These are phyloP conservation scores for Trypoxylus dichotomus DNA, from an alignment of 1,140 invertebrate species.

Conservation along the genomic window DNA sequence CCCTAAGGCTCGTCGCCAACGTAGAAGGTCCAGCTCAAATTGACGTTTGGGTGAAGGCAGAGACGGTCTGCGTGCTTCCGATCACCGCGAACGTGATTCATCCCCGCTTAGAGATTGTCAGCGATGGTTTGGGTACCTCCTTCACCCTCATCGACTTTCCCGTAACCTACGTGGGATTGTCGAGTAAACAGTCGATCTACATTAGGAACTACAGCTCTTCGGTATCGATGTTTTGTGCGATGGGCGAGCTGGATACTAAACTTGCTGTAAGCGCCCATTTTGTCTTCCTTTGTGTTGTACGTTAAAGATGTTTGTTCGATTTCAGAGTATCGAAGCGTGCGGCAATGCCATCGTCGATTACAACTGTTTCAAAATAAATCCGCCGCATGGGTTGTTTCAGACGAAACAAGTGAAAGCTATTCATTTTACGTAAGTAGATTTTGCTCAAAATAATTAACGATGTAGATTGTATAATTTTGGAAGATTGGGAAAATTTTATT, in stretches of 20 bases:
- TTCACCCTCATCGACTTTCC: slow-evolving; percentile 42
- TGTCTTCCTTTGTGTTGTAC: background rate
- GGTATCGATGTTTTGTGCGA: slow-evolving; percentile 39
- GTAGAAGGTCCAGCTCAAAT: slow-evolving; percentile 37
- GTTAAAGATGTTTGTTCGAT: background rate
- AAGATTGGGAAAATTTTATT: too few relatives aligned
- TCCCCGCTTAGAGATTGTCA: slow-evolving; percentile 35
- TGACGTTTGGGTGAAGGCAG: slow-evolving; percentile 46
- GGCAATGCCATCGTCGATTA: background rate
- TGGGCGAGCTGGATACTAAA: slow-evolving; percentile 33
- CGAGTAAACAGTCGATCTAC: slow-evolving; percentile 34
- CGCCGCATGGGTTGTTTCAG: background rate
- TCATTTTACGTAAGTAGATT: background rate
- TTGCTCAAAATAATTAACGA: background rate
- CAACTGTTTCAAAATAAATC: background rate
- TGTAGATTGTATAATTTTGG: too few relatives aligned
- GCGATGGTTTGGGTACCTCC: slow-evolving; percentile 22
- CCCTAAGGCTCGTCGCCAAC: slow-evolving; percentile 39
- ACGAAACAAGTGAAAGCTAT: background rate
- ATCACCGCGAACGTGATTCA: slow-evolving; percentile 40
- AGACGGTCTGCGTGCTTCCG: slow-evolving; percentile 36
- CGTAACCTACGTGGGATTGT: slow-evolving; percentile 41
- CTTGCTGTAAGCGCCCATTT: background rate
- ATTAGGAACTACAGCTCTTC: slow-evolving; percentile 43
- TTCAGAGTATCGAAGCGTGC: background rate